A percentile compares a stretch with the other conserved stretches of the same genome.
These are phyloP conservation scores for Yponomeuta malinellus DNA, from an alignment of 2,888 invertebrate genomes.

Conservation along the genomic window DNA sequence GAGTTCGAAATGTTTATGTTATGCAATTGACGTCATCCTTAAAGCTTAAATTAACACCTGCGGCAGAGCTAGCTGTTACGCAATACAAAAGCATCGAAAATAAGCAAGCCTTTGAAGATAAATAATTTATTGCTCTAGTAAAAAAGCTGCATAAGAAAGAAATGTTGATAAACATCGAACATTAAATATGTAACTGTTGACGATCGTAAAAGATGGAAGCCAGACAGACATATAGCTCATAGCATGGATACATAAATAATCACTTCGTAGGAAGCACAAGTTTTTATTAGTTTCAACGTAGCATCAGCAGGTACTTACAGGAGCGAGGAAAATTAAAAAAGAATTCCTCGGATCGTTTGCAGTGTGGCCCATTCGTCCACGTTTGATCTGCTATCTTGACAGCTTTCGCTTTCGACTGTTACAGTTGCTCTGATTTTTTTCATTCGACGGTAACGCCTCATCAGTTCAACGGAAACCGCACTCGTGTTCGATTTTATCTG, in stretches of 20 bases:
- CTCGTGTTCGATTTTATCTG: constrained; percentile 50
- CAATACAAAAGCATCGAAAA: constrained; percentile 70
- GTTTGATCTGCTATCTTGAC: constrained; percentile 48
- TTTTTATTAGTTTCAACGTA: constrained; percentile 55
- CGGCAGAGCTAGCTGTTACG: constrained; percentile 14
- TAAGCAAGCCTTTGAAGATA: constrained; percentile 72
- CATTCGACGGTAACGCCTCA: constrained; percentile 53
- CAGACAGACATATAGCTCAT: constrained; percentile 41
- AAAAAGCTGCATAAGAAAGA: constrained; percentile 72
- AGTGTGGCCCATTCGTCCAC: constrained; percentile 36
- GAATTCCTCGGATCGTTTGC: constrained; percentile 61
- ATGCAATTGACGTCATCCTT: constrained; percentile 50
- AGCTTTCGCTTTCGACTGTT: constrained; percentile 38
- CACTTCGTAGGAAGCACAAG: constrained; percentile 61
- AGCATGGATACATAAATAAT: constrained; percentile 56
- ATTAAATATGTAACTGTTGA: constrained; percentile 76
- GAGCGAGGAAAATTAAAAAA: constrained; percentile 49
- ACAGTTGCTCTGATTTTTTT: constrained; percentile 55
- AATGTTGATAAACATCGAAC: constrained; percentile 76
- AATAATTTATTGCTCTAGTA: constrained; percentile 71
- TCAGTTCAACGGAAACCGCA: constrained; percentile 39
- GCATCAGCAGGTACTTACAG: constrained; percentile 43
- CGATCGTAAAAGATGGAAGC: constrained; percentile 69
- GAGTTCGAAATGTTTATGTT: constrained; percentile 35
- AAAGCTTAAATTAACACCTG: constrained; percentile 27